A percentile compares a stretch with the other conserved stretches of the same genome.
Evolutionary conservation across 2,113 vertebrate species (phyloP).

Genomic region (Theristicus caerulescens): DNA sequence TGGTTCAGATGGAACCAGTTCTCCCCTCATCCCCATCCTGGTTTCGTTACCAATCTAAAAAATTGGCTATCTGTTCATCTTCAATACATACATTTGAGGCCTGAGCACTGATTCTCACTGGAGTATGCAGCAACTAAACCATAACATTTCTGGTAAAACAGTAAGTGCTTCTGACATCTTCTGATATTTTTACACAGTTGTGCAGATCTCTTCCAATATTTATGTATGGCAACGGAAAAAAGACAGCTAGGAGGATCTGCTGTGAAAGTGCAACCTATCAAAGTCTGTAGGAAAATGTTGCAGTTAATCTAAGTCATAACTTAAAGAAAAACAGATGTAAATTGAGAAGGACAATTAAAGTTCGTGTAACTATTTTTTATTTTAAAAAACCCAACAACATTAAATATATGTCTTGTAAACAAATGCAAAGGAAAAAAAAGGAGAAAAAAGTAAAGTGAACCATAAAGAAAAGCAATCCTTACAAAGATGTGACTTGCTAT

Average conservation of each 20-base stretch:
- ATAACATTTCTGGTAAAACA: not conserved
- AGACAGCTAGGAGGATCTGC: not conserved
- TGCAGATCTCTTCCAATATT: not conserved
- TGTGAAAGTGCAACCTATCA: not conserved
- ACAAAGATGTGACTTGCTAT: not conserved
- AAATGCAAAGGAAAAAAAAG: rapidly evolving
- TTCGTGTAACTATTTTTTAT: not conserved
- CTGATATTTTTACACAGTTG: not conserved
- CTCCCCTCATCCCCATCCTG: not conserved
- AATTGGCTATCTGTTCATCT: not conserved
- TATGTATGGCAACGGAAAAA: not conserved
- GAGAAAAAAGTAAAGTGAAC: not conserved
- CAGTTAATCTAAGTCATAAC: not conserved
- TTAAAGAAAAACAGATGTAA: not conserved
- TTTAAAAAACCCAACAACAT: rapidly evolving
- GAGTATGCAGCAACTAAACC: not conserved
- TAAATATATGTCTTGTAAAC: not conserved
- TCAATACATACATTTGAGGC: not conserved
- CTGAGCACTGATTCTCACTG: not conserved
- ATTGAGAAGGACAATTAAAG: not conserved
- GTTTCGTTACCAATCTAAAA: not conserved
- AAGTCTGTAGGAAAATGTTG: not conserved
- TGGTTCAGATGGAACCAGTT: not conserved
- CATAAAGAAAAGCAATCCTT: not conserved
- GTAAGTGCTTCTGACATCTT: not conserved